Evolutionary conservation across 2,113 vertebrate genomes (phyloP), one percentile per base, ranked within the genome.

Genomic region (Seriola quinqueradiata): DNA sequence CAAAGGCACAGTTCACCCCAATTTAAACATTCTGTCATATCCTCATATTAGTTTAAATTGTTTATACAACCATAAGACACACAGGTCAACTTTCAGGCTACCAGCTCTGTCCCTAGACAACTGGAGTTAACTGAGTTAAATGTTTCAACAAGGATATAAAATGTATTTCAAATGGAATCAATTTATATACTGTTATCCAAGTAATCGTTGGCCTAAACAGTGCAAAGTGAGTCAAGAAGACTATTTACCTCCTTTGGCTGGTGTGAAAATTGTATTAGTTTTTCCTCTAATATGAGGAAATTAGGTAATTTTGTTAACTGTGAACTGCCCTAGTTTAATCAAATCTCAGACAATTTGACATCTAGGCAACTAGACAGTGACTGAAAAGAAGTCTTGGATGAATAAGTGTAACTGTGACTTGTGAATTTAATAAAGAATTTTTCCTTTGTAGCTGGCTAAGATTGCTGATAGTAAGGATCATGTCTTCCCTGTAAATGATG

Each of bases 391-490:
- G 28, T 67, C 6, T 48, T 60, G 8, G 16, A n/a, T 50, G 12
- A 66, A 61, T 61, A 34, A 50, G 10, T 60, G 25, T 44, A 50
- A 6, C 57, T 77, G 38, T 65, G 13, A 19, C 8, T 32, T 48
- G 13, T 77, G 13, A 57, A 68, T 17, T n/a, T 75, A 64, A 64
- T 70, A 5, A 48, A 52, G 44, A 28, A 28, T 69, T n/a, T 75
- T 65, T 69, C 0, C 83, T 57, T 73, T 60, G 64, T 91, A 99
- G 98, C 94, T 99, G 95, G 98, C 98, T 44, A 96, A 97, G 42
- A 99, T 99, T n/a, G 98, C 98, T 4, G 98, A 99, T 91, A 99
- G 97, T 83, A 99, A 96, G 85, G 98, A 99, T 38, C 98, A 99
- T 0, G 98, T 99, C 74, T 99, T 99, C 89, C 98, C 98, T 0